phyloP scores from a whole-genome alignment of 1,140 invertebrate genomes.

The Papilio aristodemus region DNA sequence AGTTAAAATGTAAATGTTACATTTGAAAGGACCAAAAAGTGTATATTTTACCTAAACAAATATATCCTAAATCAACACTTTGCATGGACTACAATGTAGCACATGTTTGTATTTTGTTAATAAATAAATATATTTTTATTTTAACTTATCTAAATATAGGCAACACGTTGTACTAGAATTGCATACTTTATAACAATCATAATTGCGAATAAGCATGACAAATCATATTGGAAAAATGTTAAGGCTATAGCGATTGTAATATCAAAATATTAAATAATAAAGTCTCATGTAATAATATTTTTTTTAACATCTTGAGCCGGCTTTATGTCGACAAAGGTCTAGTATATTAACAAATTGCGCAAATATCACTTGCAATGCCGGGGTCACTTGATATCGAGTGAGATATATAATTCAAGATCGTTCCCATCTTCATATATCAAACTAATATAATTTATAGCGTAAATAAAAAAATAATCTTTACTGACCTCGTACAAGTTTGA shows the following conservation, averaged over 20 bases:
- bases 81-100: background rate
- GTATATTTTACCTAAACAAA: slow-evolving; percentile 13
- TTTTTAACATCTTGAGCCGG: slow-evolving; percentile 18
- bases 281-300: background rate
- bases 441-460: background rate
- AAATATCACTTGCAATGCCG: slow-evolving; percentile 48
- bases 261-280: background rate
- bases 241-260: background rate
- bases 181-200: slow-evolving; percentile 7
- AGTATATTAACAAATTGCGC: slow-evolving; percentile 49
- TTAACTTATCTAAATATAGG: background rate
- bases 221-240: background rate
- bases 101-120: background rate
- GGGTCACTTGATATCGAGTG: slow-evolving; percentile 50
- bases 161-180: background rate
- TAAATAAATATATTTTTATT: slow-evolving; percentile 10
- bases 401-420: slow-evolving; percentile 38
- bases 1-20: slow-evolving; percentile 1
- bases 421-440: slow-evolving; percentile 21
- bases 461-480: slow-evolving; percentile 9
- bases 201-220: slow-evolving; percentile 32
- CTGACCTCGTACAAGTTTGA: background rate
- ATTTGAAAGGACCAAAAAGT: background rate
- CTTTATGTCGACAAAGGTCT: slow-evolving; percentile 19
- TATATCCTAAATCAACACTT: slow-evolving; percentile 13